Evolutionary conservation across 2,113 vertebrate species (phyloP), one percentile per base, ranked within the genome.

Genomic region (Saccopteryx leptura): DNA sequence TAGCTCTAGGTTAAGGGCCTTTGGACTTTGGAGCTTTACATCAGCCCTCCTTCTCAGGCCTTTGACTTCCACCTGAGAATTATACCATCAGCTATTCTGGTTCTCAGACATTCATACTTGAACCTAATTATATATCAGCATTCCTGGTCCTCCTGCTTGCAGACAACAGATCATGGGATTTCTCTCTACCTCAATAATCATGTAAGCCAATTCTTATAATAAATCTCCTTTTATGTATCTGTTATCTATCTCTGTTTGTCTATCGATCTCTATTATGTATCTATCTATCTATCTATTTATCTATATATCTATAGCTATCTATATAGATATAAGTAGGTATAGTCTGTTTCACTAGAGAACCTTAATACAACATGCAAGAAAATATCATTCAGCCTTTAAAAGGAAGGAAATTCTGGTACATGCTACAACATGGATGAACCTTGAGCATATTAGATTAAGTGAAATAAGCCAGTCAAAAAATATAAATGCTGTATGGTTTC

Each of bases 341-440:
- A 12, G 54, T 39, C 39, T 50, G 7, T 90, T 95, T 95, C 28
- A 58, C 75, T 91, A 66, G 60, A 81, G 60, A 92, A 31, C 4
- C 24, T 72, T 63, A 79, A 65, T 21, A 81, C 68, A 60, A 75
- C 69, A 81, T 17, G 71, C 17, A 80, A n/a, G n/a, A 48, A 52
- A 75, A 54, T 90, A 83, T 75, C 66, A 92, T 60, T 93, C 69
- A 75, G 11, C 1, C 39, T 79, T 94, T 19, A 50, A 91, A 91
- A 72, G 26, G 28, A 86, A 68, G 33, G 50, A 74, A 78, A 79
- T 75, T 72, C 54, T 60, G 48, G 79, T 15, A 39, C 33, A 65
- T 46, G 46, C 7, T 31, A n/a, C 19, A 76, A 89, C 9, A 61
- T 7, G 9, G 14, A 82, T 68, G n/a, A 82, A 63, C 12, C 65